Evolutionary conservation across 2,113 vertebrate species (phyloP), one percentile per base, ranked within the genome.

Genomic region (Rhabdomys dilectus): DNA sequence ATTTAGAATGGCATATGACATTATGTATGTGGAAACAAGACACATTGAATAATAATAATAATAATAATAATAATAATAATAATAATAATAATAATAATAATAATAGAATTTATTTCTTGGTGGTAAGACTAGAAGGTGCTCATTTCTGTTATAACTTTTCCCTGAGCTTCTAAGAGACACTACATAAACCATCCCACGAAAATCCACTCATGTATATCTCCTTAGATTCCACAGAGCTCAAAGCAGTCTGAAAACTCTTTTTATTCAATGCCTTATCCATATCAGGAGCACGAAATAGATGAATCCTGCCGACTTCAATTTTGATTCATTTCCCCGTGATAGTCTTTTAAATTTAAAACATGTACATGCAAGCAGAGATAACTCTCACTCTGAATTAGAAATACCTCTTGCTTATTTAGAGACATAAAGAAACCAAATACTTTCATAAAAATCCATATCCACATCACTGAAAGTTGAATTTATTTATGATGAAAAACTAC

Each of bases 311-410:
- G 42, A 45, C 62, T 91, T 94, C n/a, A 53, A 85, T 94, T 95
- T 93, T 75, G 76, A 81, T 82, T 93, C 78, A 94, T 80, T 96
- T 95, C 82, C 82, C 78, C 68, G 22, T 86, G 56, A 93, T 89
- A 97, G 92, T 89, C 97, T 97, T 97, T 94, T 96, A 97, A 94
- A 92, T 97, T 93, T 98, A 98, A 98, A 98, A 97, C 96, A 95
- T 96, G 95, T 97, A 78, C 17, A 0, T 62, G 96, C 88, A 94
- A 91, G 91, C 89, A 97, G 96, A 88, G 97, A 96, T 93, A 97
- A 97, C 81, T 96, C 64, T 95, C 94, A 98, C 19, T 81, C 93
- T 97, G 97, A 97, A 98, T 98, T 93, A 97, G 72, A 98, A 62
- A 95, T 1, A 88, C 75, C 88, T 96, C 78, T 98, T 97, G 97